Conservation (phyloP, 2,888 invertebrate genomes). For the Pegoplata infirma region DNA sequence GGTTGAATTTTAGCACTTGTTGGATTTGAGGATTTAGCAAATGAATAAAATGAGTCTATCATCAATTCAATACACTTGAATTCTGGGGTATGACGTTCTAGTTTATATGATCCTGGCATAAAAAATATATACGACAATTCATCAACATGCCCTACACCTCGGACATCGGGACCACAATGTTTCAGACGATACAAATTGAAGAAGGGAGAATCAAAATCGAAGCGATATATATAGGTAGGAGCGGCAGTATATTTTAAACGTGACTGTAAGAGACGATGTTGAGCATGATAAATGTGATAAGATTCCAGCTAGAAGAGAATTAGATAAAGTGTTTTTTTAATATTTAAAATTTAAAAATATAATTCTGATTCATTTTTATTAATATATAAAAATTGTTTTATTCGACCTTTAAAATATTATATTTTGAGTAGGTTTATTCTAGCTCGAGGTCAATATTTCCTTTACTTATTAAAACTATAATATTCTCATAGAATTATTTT, state of each 20-base stretch:
- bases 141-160: slow-evolving; percentile 74
- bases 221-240: slow-evolving; percentile 74
- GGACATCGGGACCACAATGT: slow-evolving; percentile 64
- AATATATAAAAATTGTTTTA: too few species aligned
- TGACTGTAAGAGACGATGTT: slow-evolving; percentile 68
- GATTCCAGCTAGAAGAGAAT: slow-evolving; percentile 63
- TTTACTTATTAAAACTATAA: too few species aligned
- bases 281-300: slow-evolving; percentile 68
- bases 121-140: slow-evolving; percentile 75
- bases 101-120: slow-evolving; percentile 67
- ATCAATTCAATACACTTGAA: slow-evolving; percentile 72
- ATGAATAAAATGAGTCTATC: slow-evolving; percentile 73
- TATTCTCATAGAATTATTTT: too few species aligned
- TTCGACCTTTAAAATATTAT: too few species aligned
- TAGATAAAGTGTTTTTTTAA: too few species aligned
- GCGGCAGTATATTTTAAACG: slow-evolving; percentile 68
- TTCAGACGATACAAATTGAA: slow-evolving; percentile 73
- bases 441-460: too few species aligned
- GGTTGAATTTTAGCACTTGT: slow-evolving; percentile 66
- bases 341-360: too few species aligned
- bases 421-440: too few species aligned
- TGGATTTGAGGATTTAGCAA: slow-evolving; percentile 73
- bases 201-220: slow-evolving; percentile 73
- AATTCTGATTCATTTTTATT: too few species aligned
- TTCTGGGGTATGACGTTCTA: slow-evolving; percentile 67